Conservation (phyloP, 2,888 invertebrate species). For the Lydus trimaculatus region DNA sequence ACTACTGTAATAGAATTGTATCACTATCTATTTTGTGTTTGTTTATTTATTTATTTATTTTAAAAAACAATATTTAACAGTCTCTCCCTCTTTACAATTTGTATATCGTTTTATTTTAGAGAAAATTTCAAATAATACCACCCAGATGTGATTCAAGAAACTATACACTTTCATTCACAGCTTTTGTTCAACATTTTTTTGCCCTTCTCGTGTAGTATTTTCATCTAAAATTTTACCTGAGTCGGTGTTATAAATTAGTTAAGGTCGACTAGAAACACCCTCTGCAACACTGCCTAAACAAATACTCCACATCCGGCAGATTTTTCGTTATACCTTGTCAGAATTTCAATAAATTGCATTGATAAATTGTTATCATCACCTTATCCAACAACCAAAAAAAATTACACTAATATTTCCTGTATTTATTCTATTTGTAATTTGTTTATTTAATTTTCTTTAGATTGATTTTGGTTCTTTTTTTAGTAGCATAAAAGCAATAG, state of each 20-base stretch:
- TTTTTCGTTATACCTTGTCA: constrained; percentile 34
- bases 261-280: constrained; percentile 49
- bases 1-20: constrained; percentile 43
- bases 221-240: constrained; percentile 47
- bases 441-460: not conserved
- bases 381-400: not conserved
- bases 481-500: not conserved
- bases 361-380: constrained; percentile 47
- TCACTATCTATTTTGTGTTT: constrained; percentile 36
- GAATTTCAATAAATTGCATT: constrained; percentile 49
- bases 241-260: constrained; percentile 58
- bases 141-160: constrained; percentile 15
- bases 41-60: constrained; percentile 15
- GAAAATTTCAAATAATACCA: constrained; percentile 2
- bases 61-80: constrained; percentile 12
- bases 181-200: constrained; percentile 45
- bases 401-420: constrained; percentile 1
- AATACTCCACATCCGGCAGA: constrained; percentile 56
- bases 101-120: not conserved
- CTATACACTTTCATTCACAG: constrained; percentile 47
- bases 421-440: not conserved
- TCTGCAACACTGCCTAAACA: constrained; percentile 52
- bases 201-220: not conserved
- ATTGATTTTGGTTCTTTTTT: not conserved
- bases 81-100: not conserved